These are phyloP conservation scores for Drosophila kambysellisi DNA, from an alignment of 2,888 invertebrate species.

Conservation along the genomic window DNA sequence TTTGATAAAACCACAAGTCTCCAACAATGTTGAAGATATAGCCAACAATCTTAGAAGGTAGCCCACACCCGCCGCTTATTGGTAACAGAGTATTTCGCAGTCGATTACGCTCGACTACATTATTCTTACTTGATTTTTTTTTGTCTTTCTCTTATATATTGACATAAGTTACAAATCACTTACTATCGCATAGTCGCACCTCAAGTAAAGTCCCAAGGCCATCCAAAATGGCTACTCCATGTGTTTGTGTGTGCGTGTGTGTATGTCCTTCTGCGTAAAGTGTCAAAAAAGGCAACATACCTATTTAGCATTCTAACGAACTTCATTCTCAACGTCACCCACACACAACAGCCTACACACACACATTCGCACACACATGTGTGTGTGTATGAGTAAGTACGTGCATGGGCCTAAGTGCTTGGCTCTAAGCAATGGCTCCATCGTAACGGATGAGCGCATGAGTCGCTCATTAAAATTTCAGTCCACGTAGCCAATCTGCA, in stretches of 20 bases:
- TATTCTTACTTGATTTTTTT: neutral
- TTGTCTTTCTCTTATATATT: slow-evolving; percentile 28
- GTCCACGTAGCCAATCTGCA: slow-evolving; percentile 75
- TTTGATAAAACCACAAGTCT: too few species aligned
- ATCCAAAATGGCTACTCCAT: slow-evolving; percentile 1
- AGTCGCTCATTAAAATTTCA: slow-evolving; percentile 76
- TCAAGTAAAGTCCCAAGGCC: slow-evolving; percentile 11
- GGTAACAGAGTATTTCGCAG: neutral
- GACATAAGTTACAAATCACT: slow-evolving; percentile 67
- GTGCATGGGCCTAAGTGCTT: slow-evolving; percentile 63
- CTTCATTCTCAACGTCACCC: slow-evolving; percentile 51
- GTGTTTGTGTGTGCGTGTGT: slow-evolving; percentile 8
- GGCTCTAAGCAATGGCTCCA: slow-evolving; percentile 39
- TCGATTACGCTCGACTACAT: neutral
- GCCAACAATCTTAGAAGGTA: too few species aligned
- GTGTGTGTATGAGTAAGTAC: slow-evolving; percentile 34
- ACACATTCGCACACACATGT: slow-evolving; percentile 22
- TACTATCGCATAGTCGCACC: slow-evolving; percentile 39
- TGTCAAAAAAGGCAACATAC: slow-evolving; percentile 49
- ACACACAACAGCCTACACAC: slow-evolving; percentile 7
- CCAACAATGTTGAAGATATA: neutral
- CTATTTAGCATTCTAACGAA: slow-evolving; percentile 72
- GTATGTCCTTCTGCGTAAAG: slow-evolving; percentile 30
- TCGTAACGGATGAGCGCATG: slow-evolving; percentile 25
- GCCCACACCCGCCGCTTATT: neutral